Evolutionary conservation across 2,888 invertebrate genomes (phyloP), one percentile per base, ranked within the genome.

Genomic region (Myathropa florea): DNA sequence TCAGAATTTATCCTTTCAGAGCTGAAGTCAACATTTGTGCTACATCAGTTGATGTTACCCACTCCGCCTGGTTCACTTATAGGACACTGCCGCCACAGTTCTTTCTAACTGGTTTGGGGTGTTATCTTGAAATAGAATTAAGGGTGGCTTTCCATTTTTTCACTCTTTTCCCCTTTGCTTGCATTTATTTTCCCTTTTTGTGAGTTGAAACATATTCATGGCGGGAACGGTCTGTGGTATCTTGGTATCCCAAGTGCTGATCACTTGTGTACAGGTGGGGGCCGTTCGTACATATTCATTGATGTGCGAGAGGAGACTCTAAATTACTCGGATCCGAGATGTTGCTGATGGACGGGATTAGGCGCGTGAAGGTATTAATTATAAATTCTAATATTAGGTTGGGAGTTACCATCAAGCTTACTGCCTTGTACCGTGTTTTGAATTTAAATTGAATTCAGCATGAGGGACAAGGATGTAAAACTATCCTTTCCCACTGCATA

Each of bases 111-210:
- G 36, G 30, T 68, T 53, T 57, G 67, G 72, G 67, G 23, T 68
- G 64, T 79, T 79, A 79, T 83, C 73, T 70, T 70, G 53, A 83
- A 83, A 79, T 68, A 53, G 36, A 79, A 75, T 68, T 64, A 79
- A 64, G 73, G 68, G 10, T 36, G 30, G 30, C 21, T 33, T 60
- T 24, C 26, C 26, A 59, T 23, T 59, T 26, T 59, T 60, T 76
- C 12, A 1, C 33, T 12, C 7, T 33, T 33, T 26, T 63, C 79
- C 64, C 73, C 72, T 75, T 68, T 83, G 68, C 75, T 75, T 84
- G 71, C 61, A 75, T 76, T 71, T 84, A 61, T 70, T 73, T 73
- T 36, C 36, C 24, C 33, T 67, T 73, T 46, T 77, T 70, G 23
- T 55, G 28, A 60, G 21, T 79, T 61, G 68, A 60, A 76, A 75